These are phyloP conservation scores for Imbricaverruca yamaguchii DNA, from an alignment of 2,888 invertebrate species.

Conservation along the genomic window DNA sequence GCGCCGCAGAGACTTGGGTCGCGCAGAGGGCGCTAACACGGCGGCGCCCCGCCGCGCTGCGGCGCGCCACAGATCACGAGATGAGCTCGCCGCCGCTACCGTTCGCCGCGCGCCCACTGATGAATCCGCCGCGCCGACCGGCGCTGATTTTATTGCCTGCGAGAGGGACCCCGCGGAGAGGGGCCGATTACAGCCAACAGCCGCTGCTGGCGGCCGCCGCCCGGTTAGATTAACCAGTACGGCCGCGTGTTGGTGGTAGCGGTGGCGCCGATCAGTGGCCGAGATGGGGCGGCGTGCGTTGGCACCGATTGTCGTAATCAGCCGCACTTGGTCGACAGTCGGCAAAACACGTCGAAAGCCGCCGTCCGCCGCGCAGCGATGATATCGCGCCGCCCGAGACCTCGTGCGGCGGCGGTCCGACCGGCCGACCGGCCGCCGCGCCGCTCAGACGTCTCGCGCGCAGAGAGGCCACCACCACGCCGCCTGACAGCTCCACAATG, in stretches of 20 bases:
- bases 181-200: not conserved
- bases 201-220: not conserved
- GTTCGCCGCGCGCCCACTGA: not conserved
- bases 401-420: not conserved
- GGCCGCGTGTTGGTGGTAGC: not conserved
- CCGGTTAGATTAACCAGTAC: conserved; percentile 18
- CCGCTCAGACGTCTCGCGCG: not conserved
- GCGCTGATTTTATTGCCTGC: not conserved
- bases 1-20: not conserved
- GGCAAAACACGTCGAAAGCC: not conserved
- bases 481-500: not conserved
- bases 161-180: not conserved
- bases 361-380: not conserved
- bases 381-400: not conserved
- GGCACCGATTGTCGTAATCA: not conserved
- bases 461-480: not conserved
- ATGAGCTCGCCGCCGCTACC: not conserved
- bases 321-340: not conserved
- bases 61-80: not conserved
- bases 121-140: not conserved
- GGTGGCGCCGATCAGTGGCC: too few species aligned
- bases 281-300: too few species aligned
- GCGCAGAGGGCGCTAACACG: conserved; percentile 4
- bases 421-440: too few species aligned
- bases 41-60: not conserved